phyloP scores from a whole-genome alignment of 2,797 vertebrate species.

The Tragopan temminckii region DNA sequence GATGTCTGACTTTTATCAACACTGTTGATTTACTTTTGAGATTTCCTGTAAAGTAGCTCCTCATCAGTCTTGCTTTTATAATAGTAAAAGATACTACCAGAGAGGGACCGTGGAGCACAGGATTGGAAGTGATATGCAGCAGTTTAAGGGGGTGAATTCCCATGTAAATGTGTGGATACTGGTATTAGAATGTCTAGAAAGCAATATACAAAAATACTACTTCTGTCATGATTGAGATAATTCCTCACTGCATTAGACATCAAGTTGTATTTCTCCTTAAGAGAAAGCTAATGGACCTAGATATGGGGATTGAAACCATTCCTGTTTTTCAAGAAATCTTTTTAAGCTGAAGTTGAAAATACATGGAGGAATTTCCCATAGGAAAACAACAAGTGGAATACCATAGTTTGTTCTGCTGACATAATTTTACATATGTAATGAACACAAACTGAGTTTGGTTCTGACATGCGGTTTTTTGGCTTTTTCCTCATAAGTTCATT shows the following conservation, averaged over 20 bases:
- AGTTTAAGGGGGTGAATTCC: neutral
- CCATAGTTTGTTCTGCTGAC: neutral
- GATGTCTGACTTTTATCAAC: neutral
- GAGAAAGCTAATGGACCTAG: neutral
- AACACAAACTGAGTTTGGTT: neutral
- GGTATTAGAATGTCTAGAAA: neutral
- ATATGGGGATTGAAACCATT: neutral
- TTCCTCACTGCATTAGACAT: neutral
- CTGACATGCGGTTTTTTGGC: neutral
- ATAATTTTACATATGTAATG: accelerated
- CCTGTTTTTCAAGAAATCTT: neutral
- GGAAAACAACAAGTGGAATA: neutral
- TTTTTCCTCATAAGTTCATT: neutral
- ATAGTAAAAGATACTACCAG: neutral
- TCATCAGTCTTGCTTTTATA: neutral
- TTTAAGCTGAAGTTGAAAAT: neutral
- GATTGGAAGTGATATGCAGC: neutral
- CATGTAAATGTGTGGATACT: neutral
- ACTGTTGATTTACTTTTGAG: neutral
- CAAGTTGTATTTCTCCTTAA: neutral
- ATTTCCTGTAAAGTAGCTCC: neutral
- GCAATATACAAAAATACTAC: too few relatives aligned
- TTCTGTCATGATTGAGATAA: neutral
- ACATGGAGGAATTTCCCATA: neutral
- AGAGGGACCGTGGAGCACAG: neutral